Evolutionary conservation across 2,888 invertebrate species (phyloP).

Genomic region (Drosophila borborema): DNA sequence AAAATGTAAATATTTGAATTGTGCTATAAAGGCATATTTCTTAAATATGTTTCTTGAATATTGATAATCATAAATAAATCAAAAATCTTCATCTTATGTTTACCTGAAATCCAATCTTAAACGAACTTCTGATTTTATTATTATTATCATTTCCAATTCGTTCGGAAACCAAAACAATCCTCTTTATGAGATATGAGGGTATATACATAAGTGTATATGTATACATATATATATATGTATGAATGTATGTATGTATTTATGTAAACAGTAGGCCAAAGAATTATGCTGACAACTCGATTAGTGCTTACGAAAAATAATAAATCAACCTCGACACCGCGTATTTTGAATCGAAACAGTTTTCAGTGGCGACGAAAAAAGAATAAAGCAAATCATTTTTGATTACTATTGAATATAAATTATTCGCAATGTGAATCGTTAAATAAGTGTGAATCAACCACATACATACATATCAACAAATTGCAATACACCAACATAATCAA

Average conservation of each 20-base stretch:
- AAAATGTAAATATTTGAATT: not conserved
- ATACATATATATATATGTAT: slow-evolving; percentile 5
- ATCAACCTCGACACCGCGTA: not conserved
- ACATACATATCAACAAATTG: slow-evolving; percentile 38
- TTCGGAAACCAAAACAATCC: slow-evolving; percentile 13
- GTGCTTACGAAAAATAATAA: slow-evolving; percentile 15
- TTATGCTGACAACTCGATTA: slow-evolving; percentile 18
- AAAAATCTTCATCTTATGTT: not conserved
- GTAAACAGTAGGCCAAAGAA: slow-evolving; percentile 13
- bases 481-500: slow-evolving; percentile 8
- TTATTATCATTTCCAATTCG: slow-evolving; percentile 9
- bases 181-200: not conserved
- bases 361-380: not conserved
- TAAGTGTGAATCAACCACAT: slow-evolving; percentile 11
- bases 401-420: not conserved
- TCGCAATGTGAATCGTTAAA: slow-evolving; percentile 7
- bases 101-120: not conserved
- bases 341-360: not conserved
- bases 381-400: not conserved
- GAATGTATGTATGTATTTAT: slow-evolving; percentile 13
- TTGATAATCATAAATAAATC: too few relatives aligned
- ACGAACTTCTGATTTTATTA: not conserved
- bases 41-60: too few relatives aligned
- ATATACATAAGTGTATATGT: not conserved
- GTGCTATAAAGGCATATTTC: not conserved